Conservation (phyloP, 2,888 invertebrate genomes). For the Phortica okadai region DNA sequence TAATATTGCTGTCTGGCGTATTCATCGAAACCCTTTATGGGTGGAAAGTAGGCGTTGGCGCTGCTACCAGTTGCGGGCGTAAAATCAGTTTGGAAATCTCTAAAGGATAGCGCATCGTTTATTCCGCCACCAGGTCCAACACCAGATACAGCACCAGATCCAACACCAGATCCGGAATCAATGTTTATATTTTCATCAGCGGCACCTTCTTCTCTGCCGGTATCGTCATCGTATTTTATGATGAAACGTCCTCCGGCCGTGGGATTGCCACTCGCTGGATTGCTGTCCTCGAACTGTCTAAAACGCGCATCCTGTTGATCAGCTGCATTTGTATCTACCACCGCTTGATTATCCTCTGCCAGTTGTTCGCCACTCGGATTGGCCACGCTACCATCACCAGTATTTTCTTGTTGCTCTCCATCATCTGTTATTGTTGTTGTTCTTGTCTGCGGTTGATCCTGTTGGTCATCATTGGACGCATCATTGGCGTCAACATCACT, state of each 20-base stretch:
- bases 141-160: not conserved
- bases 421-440: conserved; percentile 5
- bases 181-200: not conserved
- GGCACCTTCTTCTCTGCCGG: not conserved
- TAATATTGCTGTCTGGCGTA: conserved; percentile 6
- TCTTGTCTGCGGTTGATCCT: not conserved
- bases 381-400: not conserved
- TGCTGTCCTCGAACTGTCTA: not conserved
- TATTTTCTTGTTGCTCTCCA: not conserved
- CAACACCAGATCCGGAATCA: not conserved
- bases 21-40: conserved; percentile 29
- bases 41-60: not conserved
- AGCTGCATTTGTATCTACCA: not conserved
- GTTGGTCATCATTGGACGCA: not conserved
- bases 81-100: not conserved
- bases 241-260: not conserved
- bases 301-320: not conserved
- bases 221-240: not conserved
- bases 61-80: not conserved
- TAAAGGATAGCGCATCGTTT: not conserved
- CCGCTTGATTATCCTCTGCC: not conserved
- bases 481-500: not conserved
- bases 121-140: not conserved
- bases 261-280: not conserved
- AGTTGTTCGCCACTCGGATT: not conserved